Conservation (phyloP, 2,113 vertebrate species). For the Chamaetylas fuelleborni region DNA sequence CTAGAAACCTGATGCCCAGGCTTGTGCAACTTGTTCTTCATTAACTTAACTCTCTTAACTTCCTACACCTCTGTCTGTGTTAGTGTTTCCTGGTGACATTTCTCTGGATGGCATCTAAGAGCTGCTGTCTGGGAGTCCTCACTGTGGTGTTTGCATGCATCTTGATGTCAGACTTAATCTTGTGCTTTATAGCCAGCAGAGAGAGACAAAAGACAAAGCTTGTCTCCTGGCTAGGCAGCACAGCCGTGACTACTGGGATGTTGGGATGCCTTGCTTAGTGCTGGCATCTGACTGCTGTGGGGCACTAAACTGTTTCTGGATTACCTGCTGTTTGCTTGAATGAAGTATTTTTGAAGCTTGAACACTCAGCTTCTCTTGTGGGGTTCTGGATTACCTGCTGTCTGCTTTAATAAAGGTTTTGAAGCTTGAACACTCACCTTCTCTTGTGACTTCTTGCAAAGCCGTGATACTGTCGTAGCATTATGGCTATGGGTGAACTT, state of each 20-base stretch:
- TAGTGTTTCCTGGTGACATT: not conserved
- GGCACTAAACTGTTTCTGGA: not conserved
- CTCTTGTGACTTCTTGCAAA: not conserved
- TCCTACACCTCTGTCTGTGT: not conserved
- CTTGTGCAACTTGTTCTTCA: not conserved
- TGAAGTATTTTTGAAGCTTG: slow-evolving; percentile 42
- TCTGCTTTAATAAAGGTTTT: slow-evolving; percentile 69
- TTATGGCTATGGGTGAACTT: accelerated
- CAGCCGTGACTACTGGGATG: not conserved
- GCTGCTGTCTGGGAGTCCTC: not conserved
- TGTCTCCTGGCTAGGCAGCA: not conserved
- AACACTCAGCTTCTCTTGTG: not conserved
- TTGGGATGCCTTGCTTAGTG: not conserved
- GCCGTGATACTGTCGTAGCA: accelerated
- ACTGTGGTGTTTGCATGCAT: slow-evolving; percentile 28
- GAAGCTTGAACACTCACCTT: not conserved
- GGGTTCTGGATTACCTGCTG: slow-evolving; percentile 26
- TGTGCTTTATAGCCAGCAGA: not conserved
- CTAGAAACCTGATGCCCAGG: not conserved
- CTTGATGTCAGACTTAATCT: not conserved
- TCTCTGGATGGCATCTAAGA: not conserved
- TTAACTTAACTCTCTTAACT: not conserved
- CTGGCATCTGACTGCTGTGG: not conserved
- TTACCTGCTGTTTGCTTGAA: slow-evolving; percentile 47
- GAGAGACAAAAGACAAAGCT: not conserved